phyloP scores from a whole-genome alignment of 2,888 invertebrate species.

The Nemotelus pantherinus region DNA sequence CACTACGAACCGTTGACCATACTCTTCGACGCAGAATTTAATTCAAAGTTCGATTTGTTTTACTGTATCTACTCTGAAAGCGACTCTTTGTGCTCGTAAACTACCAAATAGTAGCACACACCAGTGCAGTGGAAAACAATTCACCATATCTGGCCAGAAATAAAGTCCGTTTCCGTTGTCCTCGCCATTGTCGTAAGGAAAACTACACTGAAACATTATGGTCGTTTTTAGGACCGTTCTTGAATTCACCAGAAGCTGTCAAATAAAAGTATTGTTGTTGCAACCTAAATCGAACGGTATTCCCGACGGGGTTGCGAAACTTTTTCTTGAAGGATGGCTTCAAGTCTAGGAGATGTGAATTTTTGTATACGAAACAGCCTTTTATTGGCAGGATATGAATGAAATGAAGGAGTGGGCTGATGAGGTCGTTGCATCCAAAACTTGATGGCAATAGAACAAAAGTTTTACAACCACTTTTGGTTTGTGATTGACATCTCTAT shows the following conservation, averaged over 20 bases:
- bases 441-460: slow-evolving; percentile 35
- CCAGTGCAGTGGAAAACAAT: background rate
- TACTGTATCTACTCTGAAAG: background rate
- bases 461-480: slow-evolving; percentile 37
- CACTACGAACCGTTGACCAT: too few species aligned
- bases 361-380: background rate
- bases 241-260: background rate
- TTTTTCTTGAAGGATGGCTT: background rate
- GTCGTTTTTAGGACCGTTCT: background rate
- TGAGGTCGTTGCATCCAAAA: slow-evolving; percentile 2
- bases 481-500: slow-evolving; percentile 32
- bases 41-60: slow-evolving; percentile 30
- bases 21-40: background rate
- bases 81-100: background rate
- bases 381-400: background rate
- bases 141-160: background rate
- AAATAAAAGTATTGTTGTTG: background rate
- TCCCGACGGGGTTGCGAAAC: background rate
- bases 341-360: background rate
- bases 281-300: background rate
- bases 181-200: too few species aligned
- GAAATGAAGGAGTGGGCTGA: background rate
- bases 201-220: too few species aligned
- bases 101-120: background rate
- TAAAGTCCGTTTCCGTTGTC: background rate